Conservation (phyloP, 2,888 invertebrate genomes). For the Acronicta aceris region DNA sequence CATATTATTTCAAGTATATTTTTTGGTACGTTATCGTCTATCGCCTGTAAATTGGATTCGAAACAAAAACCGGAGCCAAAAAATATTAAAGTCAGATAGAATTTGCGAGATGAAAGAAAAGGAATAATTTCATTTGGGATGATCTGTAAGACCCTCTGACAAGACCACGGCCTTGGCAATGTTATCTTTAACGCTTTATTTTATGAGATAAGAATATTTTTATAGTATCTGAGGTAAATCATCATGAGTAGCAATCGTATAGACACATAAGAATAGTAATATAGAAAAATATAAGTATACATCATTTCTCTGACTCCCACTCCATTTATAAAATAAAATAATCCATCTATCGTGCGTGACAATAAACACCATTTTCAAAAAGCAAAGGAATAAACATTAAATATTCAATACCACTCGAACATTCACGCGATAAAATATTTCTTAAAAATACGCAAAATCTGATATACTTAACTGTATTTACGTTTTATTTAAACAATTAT, state of each 20-base stretch:
- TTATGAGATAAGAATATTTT: neutral
- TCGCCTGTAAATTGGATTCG: slow-evolving; percentile 4
- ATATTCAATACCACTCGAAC: slow-evolving; percentile 38
- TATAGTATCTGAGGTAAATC: too few relatives aligned
- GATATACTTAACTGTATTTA: too few relatives aligned
- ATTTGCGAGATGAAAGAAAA: slow-evolving; percentile 15
- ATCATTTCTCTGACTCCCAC: too few relatives aligned
- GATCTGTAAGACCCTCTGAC: slow-evolving; percentile 17
- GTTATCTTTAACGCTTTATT: slow-evolving; percentile 4
- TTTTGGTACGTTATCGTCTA: neutral
- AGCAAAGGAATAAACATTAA: slow-evolving; percentile 20
- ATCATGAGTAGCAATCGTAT: too few relatives aligned
- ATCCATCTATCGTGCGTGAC: too few relatives aligned
- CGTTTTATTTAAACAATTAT: too few relatives aligned
- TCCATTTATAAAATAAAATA: too few relatives aligned
- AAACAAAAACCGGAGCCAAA: slow-evolving; percentile 4
- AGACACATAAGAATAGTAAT: too few relatives aligned
- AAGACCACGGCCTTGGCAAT: slow-evolving; percentile 12
- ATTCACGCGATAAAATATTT: slow-evolving; percentile 11
- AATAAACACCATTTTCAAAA: neutral
- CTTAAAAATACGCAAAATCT: too few relatives aligned
- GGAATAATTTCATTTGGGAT: slow-evolving; percentile 25
- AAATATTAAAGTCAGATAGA: slow-evolving; percentile 14
- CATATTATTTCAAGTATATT: too few relatives aligned
- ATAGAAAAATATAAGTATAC: too few relatives aligned